Conservation (phyloP, 2,797 vertebrate species). For the Rhyacichthys aspro region DNA sequence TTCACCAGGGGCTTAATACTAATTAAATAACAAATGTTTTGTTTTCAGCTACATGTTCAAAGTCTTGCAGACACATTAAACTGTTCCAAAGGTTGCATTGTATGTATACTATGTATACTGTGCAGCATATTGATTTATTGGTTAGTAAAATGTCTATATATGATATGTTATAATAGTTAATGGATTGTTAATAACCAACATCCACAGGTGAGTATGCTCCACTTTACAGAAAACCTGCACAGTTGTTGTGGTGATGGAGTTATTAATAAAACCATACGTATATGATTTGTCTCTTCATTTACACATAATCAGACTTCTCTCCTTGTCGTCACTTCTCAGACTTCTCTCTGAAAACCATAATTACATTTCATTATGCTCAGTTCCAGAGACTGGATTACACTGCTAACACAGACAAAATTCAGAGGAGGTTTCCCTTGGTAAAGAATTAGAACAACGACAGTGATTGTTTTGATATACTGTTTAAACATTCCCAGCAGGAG, state of each 20-base stretch:
- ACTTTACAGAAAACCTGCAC: background rate
- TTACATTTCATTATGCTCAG: background rate
- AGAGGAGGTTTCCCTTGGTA: slow-evolving; percentile 23
- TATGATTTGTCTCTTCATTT: background rate
- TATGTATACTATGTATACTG: no score
- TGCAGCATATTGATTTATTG: no score
- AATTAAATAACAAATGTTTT: no score
- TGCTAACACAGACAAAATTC: slow-evolving; percentile 3
- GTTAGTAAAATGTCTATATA: no score
- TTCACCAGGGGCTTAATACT: no score
- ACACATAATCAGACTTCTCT: background rate
- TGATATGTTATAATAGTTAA: no score
- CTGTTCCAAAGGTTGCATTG: no score
- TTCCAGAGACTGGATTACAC: background rate
- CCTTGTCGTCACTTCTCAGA: background rate
- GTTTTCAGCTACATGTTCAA: no score
- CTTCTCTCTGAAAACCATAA: background rate
- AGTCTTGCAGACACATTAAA: no score
- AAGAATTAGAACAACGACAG: slow-evolving; percentile 33
- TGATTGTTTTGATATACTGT: slow-evolving; percentile 43
- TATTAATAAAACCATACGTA: slow-evolving; percentile 2
- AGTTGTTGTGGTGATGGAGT: background rate
- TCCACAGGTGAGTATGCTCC: background rate
- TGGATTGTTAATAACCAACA: no score
- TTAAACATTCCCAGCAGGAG: slow-evolving; percentile 46